Evolutionary conservation across 2,797 vertebrate genomes (phyloP).

Genomic region (Macrochelys suwanniensis): DNA sequence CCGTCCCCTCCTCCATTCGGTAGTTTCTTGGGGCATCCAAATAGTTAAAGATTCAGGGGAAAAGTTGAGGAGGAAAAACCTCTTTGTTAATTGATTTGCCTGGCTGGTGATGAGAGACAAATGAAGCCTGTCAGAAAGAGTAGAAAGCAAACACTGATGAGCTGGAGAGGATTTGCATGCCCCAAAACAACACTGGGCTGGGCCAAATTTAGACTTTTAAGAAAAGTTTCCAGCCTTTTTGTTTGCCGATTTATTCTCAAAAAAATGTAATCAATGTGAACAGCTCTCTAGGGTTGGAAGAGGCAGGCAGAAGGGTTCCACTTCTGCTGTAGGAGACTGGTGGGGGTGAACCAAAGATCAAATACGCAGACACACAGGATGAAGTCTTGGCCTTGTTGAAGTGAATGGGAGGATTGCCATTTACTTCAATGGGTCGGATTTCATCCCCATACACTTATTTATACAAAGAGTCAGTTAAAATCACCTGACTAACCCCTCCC

Average conservation of each 20-base stretch:
- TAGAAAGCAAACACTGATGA: neutral
- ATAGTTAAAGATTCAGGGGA: neutral
- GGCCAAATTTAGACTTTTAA: neutral
- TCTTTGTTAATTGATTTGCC: neutral
- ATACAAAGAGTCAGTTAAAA: neutral
- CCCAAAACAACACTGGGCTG: neutral
- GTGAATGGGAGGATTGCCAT: neutral
- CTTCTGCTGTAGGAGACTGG: neutral
- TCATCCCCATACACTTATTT: neutral
- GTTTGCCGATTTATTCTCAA: neutral
- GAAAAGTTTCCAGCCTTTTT: neutral
- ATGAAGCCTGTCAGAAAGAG: neutral
- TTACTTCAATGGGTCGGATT: neutral
- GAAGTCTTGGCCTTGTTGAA: neutral
- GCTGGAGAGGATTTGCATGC: neutral
- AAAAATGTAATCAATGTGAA: neutral
- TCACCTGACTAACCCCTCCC: neutral
- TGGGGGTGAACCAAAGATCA: neutral
- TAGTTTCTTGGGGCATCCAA: neutral
- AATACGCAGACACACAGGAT: accelerated
- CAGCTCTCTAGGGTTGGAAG: accelerated
- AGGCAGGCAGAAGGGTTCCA: neutral
- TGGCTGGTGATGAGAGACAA: neutral
- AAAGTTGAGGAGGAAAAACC: accelerated
- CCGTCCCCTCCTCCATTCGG: slow-evolving; percentile 1